Percentiles rank a stretch among this genome's conserved stretches.
phyloP scores from a whole-genome alignment of 1,140 invertebrate genomes.

The Aphelinus certus region DNA sequence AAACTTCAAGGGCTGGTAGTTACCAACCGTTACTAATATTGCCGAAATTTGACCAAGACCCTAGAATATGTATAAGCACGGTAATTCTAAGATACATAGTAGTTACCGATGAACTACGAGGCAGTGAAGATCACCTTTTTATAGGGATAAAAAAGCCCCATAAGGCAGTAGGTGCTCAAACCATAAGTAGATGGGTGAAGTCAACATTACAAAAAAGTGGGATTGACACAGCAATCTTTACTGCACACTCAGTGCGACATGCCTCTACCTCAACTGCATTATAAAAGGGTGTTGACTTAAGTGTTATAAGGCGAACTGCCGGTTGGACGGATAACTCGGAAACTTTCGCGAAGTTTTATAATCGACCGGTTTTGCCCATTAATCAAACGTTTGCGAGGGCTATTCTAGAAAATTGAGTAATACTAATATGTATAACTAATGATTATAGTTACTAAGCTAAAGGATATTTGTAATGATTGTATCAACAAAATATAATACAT shows the following conservation, averaged over 20 bases:
- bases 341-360: conserved; percentile 11
- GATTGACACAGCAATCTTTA: neutral
- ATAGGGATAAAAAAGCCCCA: neutral
- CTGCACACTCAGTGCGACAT: conserved; percentile 6
- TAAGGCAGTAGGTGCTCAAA: neutral
- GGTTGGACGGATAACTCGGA: conserved; percentile 2
- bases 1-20: neutral
- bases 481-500: no score
- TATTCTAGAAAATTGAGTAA: no score
- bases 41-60: neutral
- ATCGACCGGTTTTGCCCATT: neutral
- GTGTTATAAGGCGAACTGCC: neutral
- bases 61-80: neutral
- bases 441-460: no score
- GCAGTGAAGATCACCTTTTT: neutral
- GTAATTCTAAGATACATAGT: neutral
- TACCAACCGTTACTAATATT: neutral
- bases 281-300: neutral
- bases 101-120: neutral
- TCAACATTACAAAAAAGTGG: neutral
- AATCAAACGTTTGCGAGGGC: neutral
- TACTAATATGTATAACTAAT: no score
- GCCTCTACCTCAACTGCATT: conserved; percentile 11
- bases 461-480: no score
- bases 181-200: conserved; percentile 6